Percentiles rank a stretch among this genome's conserved stretches.
Conservation (phyloP, 2,797 vertebrate species). For the Poeciliopsis presidionis region DNA sequence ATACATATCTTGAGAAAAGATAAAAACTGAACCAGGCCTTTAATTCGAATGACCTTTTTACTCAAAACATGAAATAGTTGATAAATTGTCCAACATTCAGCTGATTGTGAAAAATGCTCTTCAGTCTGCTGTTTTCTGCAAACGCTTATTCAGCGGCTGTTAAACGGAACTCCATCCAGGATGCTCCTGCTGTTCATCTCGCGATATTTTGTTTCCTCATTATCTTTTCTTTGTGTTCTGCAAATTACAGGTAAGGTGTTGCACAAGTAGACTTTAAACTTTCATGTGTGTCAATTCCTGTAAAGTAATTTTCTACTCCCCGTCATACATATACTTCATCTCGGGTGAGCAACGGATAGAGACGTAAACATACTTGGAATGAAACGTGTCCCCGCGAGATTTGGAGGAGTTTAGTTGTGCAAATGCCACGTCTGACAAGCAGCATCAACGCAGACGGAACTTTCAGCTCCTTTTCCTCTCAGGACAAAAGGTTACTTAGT, state of each 20-base stretch:
- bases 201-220: background rate
- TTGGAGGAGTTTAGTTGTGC: constrained; percentile 45
- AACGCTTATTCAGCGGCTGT: background rate
- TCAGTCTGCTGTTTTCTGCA: background rate
- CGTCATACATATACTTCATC: background rate
- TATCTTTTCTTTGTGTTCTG: background rate
- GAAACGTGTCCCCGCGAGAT: constrained; percentile 62
- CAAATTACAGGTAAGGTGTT: background rate
- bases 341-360: background rate
- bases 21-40: background rate
- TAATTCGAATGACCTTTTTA: background rate
- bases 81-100: background rate
- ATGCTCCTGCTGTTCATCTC: constrained; percentile 2
- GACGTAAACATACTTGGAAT: background rate
- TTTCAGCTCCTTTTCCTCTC: background rate
- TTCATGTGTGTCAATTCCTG: background rate
- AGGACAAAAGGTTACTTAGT: constrained; percentile 6
- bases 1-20: too few relatives aligned
- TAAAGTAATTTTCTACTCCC: background rate
- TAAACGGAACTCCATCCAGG: background rate
- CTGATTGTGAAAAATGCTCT: background rate
- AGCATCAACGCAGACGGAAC: constrained; percentile 21
- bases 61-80: background rate
- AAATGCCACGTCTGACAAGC: constrained; percentile 75
- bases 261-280: background rate